These are phyloP conservation scores for Neogobius melanostomus DNA, from an alignment of 2,113 vertebrate species.

Conservation along the genomic window DNA sequence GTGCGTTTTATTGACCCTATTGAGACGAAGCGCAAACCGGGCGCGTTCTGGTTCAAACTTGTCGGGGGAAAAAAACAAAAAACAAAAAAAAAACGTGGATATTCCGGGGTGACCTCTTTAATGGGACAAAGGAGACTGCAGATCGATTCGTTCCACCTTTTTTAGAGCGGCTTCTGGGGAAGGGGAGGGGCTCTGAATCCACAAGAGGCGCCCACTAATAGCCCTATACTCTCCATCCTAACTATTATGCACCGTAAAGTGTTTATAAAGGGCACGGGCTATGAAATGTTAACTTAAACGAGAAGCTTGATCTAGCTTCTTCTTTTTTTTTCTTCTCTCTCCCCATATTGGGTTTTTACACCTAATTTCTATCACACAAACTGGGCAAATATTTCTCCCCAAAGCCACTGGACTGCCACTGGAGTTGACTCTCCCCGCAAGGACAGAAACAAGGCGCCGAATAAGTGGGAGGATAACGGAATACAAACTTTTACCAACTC, in stretches of 20 bases:
- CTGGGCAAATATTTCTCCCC: not conserved
- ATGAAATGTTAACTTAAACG: constrained; percentile 50
- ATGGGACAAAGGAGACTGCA: constrained; percentile 75
- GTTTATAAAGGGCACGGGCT: constrained; percentile 68
- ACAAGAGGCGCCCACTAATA: constrained; percentile 67
- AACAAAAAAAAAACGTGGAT: constrained; percentile 11
- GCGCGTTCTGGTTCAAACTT: constrained; percentile 26
- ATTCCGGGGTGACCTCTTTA: constrained; percentile 57
- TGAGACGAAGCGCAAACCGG: not conserved
- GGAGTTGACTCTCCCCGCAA: not conserved
- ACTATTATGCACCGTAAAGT: constrained; percentile 71
- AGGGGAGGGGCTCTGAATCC: constrained; percentile 88
- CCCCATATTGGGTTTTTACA: not conserved
- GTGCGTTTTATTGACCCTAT: not conserved
- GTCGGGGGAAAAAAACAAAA: not conserved
- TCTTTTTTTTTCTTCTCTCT: not conserved
- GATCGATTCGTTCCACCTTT: constrained; percentile 95
- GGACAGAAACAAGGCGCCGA: not conserved
- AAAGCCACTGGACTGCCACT: constrained; percentile 10
- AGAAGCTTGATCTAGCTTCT: constrained; percentile 19
- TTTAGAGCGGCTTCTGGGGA: constrained; percentile 87
- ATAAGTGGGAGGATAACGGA: constrained; percentile 21
- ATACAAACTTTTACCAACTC: constrained; percentile 30
- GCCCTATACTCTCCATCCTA: constrained; percentile 58
- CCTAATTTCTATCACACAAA: not conserved